Evolutionary conservation across 2,888 invertebrate genomes (phyloP), one percentile per base, ranked within the genome.

Genomic region (Ormyrus labotus): DNA sequence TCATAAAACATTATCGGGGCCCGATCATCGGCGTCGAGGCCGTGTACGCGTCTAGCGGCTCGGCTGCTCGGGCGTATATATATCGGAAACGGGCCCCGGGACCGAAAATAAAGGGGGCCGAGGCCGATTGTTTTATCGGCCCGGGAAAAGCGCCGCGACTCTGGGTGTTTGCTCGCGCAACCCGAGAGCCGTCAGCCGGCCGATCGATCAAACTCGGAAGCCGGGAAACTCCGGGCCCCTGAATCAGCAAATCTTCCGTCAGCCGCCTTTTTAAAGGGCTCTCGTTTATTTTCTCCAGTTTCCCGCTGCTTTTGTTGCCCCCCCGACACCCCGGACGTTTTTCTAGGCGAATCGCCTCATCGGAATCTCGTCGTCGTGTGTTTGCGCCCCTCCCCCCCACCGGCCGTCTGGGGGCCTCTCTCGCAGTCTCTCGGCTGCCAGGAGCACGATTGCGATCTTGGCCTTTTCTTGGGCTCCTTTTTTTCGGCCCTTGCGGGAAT

Each of bases 1-100:
- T 82, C 80, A 80, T 80, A 82, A 82, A 80, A 80, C 79, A 82
- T 80, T 80, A 82, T 82, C 80, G 82, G 65, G 60, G 5, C 34
- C 51, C 68, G 77, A 81, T 81, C 73, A 55, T 69, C 60, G 63
- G 3, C 13, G 5, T 34, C 34, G 34, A 34, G 34, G 34, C 34
- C 34, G 34, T 34, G 34, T 34, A 34, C 34, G 34, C 34, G 34
- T 34, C 34, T 34, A 34, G 57, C 11, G 55, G 69, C 64, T 11
- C n/a, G 47, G n/a, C 47, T 69, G 19, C 50, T 6, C 6, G 50
- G 10, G 65, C 50, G 50, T 50, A 19, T 45, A 45, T 19, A n/a
- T 58, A 69, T 69, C 69, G 69, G 69, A 69, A 69, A 69, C 47
- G 34, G 34, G 51, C 65, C 34, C 8, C 45, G 63, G 51, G 51